Evolutionary conservation across 2,888 invertebrate genomes (phyloP).

Genomic region (Papilio elwesi): DNA sequence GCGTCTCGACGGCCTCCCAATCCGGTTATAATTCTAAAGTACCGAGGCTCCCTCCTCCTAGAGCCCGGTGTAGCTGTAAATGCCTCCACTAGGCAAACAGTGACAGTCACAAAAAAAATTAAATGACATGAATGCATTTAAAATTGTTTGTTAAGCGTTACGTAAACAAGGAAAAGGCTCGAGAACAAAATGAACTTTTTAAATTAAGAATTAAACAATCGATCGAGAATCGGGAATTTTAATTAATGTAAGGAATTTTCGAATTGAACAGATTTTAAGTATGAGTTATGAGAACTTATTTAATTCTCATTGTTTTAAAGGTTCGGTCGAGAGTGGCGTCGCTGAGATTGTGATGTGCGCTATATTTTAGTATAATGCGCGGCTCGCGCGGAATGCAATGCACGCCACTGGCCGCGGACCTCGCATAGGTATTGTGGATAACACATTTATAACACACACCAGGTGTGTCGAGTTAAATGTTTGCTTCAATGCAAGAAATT

Average conservation of each 20-base stretch:
- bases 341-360: neutral
- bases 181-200: conserved; percentile 3
- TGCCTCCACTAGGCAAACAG: too few relatives aligned
- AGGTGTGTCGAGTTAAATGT: neutral
- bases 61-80: too few relatives aligned
- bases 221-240: neutral
- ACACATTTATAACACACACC: neutral
- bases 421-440: neutral
- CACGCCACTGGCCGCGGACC: neutral
- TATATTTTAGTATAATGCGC: conserved; percentile 15
- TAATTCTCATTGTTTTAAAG: conserved; percentile 16
- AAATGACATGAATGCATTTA: neutral
- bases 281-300: conserved; percentile 15
- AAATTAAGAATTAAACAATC: neutral
- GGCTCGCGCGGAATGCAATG: conserved; percentile 1
- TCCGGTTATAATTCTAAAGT: too few relatives aligned
- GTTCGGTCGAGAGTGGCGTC: neutral
- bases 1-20: too few relatives aligned
- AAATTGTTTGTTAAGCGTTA: neutral
- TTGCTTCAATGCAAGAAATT: neutral
- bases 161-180: neutral
- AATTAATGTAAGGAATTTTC: conserved; percentile 13
- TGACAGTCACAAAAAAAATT: too few relatives aligned
- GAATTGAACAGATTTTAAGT: neutral
- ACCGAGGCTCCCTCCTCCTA: too few relatives aligned